Evolutionary conservation across 2,113 vertebrate genomes (phyloP), one percentile per base, ranked within the genome.

Genomic region (Vanacampus margaritifer): DNA sequence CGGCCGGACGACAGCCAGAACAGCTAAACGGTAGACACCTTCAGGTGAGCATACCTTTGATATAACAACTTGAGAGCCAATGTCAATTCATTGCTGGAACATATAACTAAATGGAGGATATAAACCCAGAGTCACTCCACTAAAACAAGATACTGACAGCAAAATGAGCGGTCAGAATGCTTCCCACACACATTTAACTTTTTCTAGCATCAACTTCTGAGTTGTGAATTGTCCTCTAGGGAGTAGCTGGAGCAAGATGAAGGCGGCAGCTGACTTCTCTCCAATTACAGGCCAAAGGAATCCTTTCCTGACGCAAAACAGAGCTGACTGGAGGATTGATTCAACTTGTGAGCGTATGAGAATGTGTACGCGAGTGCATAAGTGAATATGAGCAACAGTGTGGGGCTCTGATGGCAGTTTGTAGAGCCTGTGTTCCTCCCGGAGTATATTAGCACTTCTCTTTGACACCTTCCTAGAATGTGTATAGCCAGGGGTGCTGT

Each of bases 281-380:
- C 74, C 72, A 74, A 82, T 86, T 84, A 82, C 64, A 71, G 65
- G 46, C 71, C 56, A 1, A 43, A 69, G 50, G 56, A 78, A 78
- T 73, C 64, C 53, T 56, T 69, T 64, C 78, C 64, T 83, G 82
- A 89, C 67, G 41, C 79, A 83, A 82, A 89, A 62, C 0, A 14
- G 37, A 66, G 74, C 50, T 73, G 81, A 83, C 78, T 72, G 65
- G 39, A 64, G 71, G 78, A 84, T 79, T 86, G 84, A 78, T 80
- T 76, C 39, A 60, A 57, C 68, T 28, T 46, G 63, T 60, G 71
- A 39, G 45, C 19, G 9, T 13, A n/a, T 58, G 70, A 64, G 64
- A 51, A 64, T 64, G 71, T 67, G 69, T 43, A 53, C 67, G 62
- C 65, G 46, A 54, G 64, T 51, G 66, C 16, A 48, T 74, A 54